Base-by-base conservation (phyloP, 2,888 invertebrate genomes). In the Diachrysia chrysitis region DNA sequence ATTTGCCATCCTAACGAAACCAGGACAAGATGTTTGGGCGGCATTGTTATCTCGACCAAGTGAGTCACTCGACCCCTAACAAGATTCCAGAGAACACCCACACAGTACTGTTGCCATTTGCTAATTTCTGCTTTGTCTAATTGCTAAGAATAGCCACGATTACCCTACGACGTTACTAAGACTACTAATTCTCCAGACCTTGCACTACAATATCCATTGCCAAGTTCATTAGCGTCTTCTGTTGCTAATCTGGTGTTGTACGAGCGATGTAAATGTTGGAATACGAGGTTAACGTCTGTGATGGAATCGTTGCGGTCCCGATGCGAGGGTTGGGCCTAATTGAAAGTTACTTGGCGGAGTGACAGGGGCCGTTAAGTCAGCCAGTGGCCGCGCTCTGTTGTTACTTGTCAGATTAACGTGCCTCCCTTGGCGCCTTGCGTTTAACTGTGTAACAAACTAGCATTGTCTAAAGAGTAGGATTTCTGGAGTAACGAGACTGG, bases 391-490 rank as follows among this genome's bases (percentile, higher is more conserved):
- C 72, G 76, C 76, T 85, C 86, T 87, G 87, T 87, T 89, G 89
- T 90, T 89, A 76, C 86, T 86, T 90, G 90, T 90, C 91, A 89
- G 90, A 90, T 90, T 90, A 90, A 84, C 86, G 84, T 78, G 83
- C 78, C 83, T 88, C 90, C 89, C 90, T 84, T 81, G 86, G 87
- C 88, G 86, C 87, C 85, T 87, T 64, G 72, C 77, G 73, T 78
- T 79, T 79, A 71, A 83, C 85, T 85, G 81, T 83, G 82, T 83
- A 86, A 85, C 85, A 83, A 86, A 89, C 86, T 85, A 87, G 84
- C 81, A 84, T 86, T 86, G 86, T 83, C 85, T 85, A 83, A 83
- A 83, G 83, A 79, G 79, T 78, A 70, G 82, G 79, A 81, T 84
- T 84, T 86, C 83, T 83, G 76, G 60, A 71, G 69, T 76, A 79